Conservation (phyloP, 1,140 invertebrate species). For the Spodoptera frugiperda region DNA sequence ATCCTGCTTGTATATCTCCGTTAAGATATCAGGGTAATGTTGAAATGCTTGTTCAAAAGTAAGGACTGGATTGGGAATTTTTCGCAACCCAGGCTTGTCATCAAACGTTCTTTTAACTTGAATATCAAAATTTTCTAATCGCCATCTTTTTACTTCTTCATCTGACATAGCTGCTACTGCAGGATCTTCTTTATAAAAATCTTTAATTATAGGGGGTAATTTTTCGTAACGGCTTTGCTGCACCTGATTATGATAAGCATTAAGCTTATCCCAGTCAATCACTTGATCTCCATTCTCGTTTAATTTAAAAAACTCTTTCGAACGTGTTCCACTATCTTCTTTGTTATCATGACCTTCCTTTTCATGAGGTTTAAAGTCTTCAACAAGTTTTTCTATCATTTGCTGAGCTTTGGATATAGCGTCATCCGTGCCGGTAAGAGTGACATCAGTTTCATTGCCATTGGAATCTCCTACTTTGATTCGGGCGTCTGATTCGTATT, state of each 20-base stretch:
- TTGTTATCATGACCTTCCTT: conserved; percentile 16
- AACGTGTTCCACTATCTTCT: conserved; percentile 63
- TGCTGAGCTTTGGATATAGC: conserved; percentile 85
- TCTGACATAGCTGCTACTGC: conserved; percentile 88
- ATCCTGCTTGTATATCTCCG: conserved; percentile 93
- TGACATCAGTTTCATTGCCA: conserved; percentile 80
- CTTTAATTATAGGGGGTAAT: conserved; percentile 90
- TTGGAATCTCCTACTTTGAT: conserved; percentile 77
- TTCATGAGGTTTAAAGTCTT: conserved; percentile 67
- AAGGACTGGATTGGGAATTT: conserved; percentile 93
- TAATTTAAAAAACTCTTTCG: conserved; percentile 70
- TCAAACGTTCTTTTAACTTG: conserved; percentile 87
- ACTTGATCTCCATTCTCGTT: conserved; percentile 70
- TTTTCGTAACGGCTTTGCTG: conserved; percentile 88
- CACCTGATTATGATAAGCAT: conserved; percentile 83
- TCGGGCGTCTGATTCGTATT: conserved; percentile 82
- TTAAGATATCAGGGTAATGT: conserved; percentile 93
- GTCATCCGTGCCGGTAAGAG: conserved; percentile 85
- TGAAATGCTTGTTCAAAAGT: conserved; percentile 95
- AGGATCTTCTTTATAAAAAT: conserved; percentile 94
- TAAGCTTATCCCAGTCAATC: conserved; percentile 77
- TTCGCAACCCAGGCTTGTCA: conserved; percentile 73
- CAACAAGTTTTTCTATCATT: conserved; percentile 86
- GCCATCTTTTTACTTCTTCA: conserved; percentile 88
- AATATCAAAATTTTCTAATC: conserved; percentile 90